A percentile compares a stretch with the other conserved stretches of the same genome.
Conservation (phyloP, 2,113 vertebrate species). For the Bostrychus sinensis region DNA sequence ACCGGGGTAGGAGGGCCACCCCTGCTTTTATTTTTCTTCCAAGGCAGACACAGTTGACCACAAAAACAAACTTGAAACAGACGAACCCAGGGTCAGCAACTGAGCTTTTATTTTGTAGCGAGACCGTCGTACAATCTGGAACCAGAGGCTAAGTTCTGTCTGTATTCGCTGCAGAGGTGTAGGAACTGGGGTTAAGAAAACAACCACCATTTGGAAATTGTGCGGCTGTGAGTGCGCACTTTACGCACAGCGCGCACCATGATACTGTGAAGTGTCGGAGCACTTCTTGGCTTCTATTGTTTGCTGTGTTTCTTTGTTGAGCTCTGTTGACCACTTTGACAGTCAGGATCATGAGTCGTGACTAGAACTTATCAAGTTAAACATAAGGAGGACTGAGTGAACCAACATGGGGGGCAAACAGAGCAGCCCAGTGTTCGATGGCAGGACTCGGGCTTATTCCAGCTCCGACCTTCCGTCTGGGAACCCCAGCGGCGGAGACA, state of each 20-base stretch:
- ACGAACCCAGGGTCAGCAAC: constrained; percentile 28
- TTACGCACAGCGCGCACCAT: constrained; percentile 51
- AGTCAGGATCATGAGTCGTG: constrained; percentile 49
- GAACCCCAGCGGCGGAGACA: constrained; percentile 63
- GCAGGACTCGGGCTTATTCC: constrained; percentile 91
- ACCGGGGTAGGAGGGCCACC: constrained; percentile 61
- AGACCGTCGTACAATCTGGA: neutral
- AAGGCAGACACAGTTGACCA: constrained; percentile 48
- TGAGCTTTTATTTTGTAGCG: neutral
- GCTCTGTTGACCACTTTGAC: constrained; percentile 22
- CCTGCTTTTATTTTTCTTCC: constrained; percentile 70
- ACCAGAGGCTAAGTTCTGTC: neutral
- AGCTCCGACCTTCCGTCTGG: constrained; percentile 87
- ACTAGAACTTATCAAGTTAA: constrained; percentile 38
- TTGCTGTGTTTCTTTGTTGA: constrained; percentile 26
- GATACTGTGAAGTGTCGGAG: constrained; percentile 57
- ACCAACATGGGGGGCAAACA: constrained; percentile 88
- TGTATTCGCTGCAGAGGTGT: constrained; percentile 36
- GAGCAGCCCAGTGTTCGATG: constrained; percentile 80
- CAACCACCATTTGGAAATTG: constrained; percentile 45
- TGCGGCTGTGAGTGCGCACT: constrained; percentile 58
- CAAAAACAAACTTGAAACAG: constrained; percentile 67
- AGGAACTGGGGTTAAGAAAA: constrained; percentile 37
- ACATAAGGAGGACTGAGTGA: constrained; percentile 13
- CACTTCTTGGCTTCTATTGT: constrained; percentile 3